Evolutionary conservation across 2,888 invertebrate species (phyloP), one percentile per base, ranked within the genome.

Genomic region (Sericinus montela): DNA sequence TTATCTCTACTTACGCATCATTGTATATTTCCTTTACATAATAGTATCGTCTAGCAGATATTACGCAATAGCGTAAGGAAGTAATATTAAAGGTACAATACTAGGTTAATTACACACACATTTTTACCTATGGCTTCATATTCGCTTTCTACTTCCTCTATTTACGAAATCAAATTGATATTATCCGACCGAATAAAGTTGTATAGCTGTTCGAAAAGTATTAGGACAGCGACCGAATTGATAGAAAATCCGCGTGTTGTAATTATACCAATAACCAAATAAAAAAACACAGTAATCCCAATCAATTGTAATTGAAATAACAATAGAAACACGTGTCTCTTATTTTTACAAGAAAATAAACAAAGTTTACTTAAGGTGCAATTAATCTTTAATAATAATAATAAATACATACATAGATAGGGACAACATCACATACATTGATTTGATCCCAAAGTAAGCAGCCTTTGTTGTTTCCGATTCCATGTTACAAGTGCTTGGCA

Each of bases 151-250:
- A 23, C 25, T 39, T 4, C 6, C 38, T 14, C 39, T 42, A 30
- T 46, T 45, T 16, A 16, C 34, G 34, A 11, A 48, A 48, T 48
- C 34, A 14, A 47, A 47, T 47, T 41, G 35, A 29, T 29, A 48
- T 48, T 42, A 48, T 19, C 42, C 42, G 48, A 32, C 42, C 47
- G 35, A 41, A 36, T 47, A 42, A 48, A 48, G 38, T 15, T 30
- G 37, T 48, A 48, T 48, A 37, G 38, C 10, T 43, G 30, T 37
- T 29, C 30, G 23, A 13, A 28, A 29, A 45, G 14, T 48, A 42
- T 37, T 41, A 47, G 36, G 16, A 36, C 29, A 6, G 23, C 32
- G 15, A 38, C 48, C 36, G 30, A 43, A n/a, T 19, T 30, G 30
- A 23, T 9, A 38, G 14, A 32, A 16, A 15, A 23, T 23, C 23